Evolutionary conservation across 2,888 invertebrate species (phyloP), one percentile per base, ranked within the genome.

Genomic region (Cantharis nigra): DNA sequence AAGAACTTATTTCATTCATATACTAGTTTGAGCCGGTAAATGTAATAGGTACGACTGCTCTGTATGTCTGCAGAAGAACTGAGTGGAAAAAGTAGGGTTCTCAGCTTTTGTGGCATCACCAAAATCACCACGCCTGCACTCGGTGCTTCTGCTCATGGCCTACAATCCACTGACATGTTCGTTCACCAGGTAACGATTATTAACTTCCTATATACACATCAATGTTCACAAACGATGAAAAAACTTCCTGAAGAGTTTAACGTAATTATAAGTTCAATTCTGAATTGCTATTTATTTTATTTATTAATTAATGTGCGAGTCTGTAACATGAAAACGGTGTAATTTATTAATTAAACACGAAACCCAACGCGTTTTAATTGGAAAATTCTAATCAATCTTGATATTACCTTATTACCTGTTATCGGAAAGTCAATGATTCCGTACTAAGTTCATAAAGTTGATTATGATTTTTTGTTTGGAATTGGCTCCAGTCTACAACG

Each of bases 91-190:
- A 75, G 79, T 70, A 76, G 73, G 80, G 78, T 81, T 80, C 76
- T 78, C 78, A 72, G 79, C 78, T 82, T 81, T 82, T 79, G 80
- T 77, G 79, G 78, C 77, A 83, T 82, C 84, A 84, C 84, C 81
- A 82, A 84, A 83, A 82, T 79, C 76, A 83, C 81, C 82, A 84
- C 86, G 85, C 83, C 86, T 87, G 85, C 79, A 81, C 77, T 77
- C 76, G 73, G 78, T 80, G 81, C 79, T 83, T 83, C 83, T 81
- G 83, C 71, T 71, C 77, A 65, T 82, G 81, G 81, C 82, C 82
- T 83, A 82, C 65, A 65, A 65, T 65, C 23, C 65, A 65, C 82
- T 83, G 80, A 77, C 74, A 71, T 64, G 75, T 75, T 70, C 65
- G 65, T 65, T 20, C 65, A 65, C 65, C 16, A 65, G 16, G 65